These are phyloP conservation scores for Delichon dasypus DNA, from an alignment of 2,797 vertebrate species.

Conservation along the genomic window DNA sequence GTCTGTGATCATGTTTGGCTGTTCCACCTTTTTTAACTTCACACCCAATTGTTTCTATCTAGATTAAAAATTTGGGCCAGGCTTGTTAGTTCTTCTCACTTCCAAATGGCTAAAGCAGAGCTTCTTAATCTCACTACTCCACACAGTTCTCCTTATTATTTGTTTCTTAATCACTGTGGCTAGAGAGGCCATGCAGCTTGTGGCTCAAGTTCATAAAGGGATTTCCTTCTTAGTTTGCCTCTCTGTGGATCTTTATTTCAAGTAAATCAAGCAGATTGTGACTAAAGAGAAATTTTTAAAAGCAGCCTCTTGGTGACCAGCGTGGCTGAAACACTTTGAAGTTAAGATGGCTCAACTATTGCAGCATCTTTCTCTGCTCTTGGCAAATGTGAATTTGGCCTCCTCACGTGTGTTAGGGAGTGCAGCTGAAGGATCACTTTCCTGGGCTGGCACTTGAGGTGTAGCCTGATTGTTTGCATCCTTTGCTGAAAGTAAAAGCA, in stretches of 20 bases:
- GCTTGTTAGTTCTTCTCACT: neutral
- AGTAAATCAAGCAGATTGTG: neutral
- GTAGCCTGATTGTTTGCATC: neutral
- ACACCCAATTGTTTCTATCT: neutral
- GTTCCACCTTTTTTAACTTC: neutral
- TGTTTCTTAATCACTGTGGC: neutral
- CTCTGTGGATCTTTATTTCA: neutral
- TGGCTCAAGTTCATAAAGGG: neutral
- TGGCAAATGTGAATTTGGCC: neutral
- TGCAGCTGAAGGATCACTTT: neutral
- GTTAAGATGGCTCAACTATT: neutral
- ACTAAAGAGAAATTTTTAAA: neutral
- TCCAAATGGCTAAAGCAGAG: neutral
- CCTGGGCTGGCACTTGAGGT: neutral
- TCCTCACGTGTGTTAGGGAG: rapidly evolving
- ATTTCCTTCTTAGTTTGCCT: neutral
- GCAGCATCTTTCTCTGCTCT: neutral
- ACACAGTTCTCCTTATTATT: neutral
- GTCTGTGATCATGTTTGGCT: neutral
- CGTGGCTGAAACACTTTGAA: neutral
- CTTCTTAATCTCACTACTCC: neutral
- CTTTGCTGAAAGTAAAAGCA: neutral
- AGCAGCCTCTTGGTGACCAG: neutral
- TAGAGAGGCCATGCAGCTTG: neutral
- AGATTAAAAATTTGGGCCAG: neutral